A percentile compares a stretch with the other conserved stretches of the same genome.
Evolutionary conservation across 2,888 invertebrate species (phyloP).

Genomic region (Glaucopsyche alexis): DNA sequence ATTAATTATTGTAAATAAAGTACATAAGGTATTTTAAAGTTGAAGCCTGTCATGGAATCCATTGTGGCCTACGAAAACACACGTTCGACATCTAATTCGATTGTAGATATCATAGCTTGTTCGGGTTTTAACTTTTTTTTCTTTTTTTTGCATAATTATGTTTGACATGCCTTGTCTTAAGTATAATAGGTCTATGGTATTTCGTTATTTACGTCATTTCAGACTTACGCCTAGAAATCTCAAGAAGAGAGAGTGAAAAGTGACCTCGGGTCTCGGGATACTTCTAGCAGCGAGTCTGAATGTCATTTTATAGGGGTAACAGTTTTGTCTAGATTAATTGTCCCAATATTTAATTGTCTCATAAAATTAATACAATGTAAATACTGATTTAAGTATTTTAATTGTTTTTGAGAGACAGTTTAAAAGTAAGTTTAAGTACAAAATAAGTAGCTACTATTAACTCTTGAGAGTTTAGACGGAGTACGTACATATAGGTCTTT

Average conservation of each 20-base stretch:
- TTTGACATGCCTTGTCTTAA: too few species aligned
- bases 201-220: background rate
- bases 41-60: too few species aligned
- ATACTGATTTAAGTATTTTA: background rate
- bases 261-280: background rate
- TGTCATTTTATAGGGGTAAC: background rate
- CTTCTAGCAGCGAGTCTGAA: background rate
- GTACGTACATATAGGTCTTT: background rate
- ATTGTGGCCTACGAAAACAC: too few species aligned
- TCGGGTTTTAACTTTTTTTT: too few species aligned
- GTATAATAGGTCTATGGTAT: too few species aligned
- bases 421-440: constrained; percentile 16
- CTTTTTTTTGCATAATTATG: too few species aligned
- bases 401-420: background rate
- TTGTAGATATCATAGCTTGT: too few species aligned
- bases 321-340: background rate
- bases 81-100: too few species aligned
- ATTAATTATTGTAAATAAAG: too few species aligned
- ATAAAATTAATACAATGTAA: background rate
- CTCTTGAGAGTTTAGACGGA: background rate
- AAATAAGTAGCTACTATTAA: background rate
- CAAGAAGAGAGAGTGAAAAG: background rate
- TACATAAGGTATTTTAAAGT: too few species aligned
- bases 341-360: background rate
- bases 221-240: background rate